Base-by-base conservation (phyloP, 2,797 vertebrate species). In the Enoplosus armatus region DNA sequence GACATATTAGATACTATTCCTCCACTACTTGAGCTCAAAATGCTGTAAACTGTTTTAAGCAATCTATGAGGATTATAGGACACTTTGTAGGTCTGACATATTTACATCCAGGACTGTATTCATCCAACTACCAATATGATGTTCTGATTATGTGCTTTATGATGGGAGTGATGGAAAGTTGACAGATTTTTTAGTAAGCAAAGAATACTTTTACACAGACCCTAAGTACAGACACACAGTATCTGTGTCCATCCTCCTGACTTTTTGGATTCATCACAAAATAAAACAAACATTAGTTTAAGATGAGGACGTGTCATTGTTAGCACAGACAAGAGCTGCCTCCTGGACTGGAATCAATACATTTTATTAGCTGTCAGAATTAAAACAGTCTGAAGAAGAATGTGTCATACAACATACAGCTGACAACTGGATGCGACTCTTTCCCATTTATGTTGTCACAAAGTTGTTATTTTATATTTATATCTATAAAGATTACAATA, bases 71-170 rank as follows among this genome's bases (percentile, higher is more conserved):
- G 26, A 31, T 43, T 14, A n/a, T 26, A 55, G 24, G 31, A 12
- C 10, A 33, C 39, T 37, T 3, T n/a, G 18, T 39, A 16, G 26
- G 27, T 37, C 9, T 24, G 15, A 37, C 27, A n/a, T 59, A 27
- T 56, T 39, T 48, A 18, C 16, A 7, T 43, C 61, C 14, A 54
- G 10, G 53, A 29, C 26, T 50, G 41, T 39, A 45, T 33, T 58
- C 5, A 56, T 63, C 22, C 0, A 33, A 54, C 22, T 29, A 22
- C 14, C 27, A 62, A n/a, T 26, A 18, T 10, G 20, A 35, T 37
- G 29, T 20, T 66, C 41, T n/a, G 59, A 62, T 41, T 61, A 72
- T 15, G 12, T 53, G 35, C 20, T 60, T 72, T 27, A 27, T 41
- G 39, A 26, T 22, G 14, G 20, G 16, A 61, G 2, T 16, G 71